phyloP scores from a whole-genome alignment of 2,113 vertebrate species.

The Smithornis capensis region DNA sequence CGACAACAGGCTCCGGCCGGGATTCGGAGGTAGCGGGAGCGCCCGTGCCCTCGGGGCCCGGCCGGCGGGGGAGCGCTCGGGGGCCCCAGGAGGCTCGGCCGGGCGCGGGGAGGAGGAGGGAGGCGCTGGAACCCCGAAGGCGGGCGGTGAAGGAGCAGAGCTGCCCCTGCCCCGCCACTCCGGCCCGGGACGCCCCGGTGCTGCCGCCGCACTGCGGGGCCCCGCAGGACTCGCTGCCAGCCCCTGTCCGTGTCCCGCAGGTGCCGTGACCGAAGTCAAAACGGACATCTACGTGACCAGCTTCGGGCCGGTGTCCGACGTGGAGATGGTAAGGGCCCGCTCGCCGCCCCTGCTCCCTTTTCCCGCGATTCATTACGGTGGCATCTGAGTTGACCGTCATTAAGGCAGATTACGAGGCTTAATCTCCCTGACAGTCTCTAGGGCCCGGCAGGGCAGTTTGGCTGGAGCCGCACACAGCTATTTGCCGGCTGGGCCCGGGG shows the following conservation, averaged over 20 bases:
- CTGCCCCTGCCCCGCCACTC: not conserved
- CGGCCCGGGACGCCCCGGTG: not conserved
- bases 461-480: not conserved
- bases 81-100: too few species aligned
- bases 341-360: not conserved
- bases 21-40: slow-evolving; percentile 85
- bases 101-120: too few species aligned
- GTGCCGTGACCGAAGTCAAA: slow-evolving; percentile 92
- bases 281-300: slow-evolving; percentile 95
- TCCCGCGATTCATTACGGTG: slow-evolving; percentile 72
- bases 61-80: not conserved
- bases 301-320: slow-evolving; percentile 93
- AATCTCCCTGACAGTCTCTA: slow-evolving; percentile 80
- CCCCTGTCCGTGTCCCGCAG: slow-evolving; percentile 59
- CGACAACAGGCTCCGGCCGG: slow-evolving; percentile 91
- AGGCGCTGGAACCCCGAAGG: not conserved
- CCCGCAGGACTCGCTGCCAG: not conserved
- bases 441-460: slow-evolving; percentile 39
- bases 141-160: not conserved
- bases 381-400: slow-evolving; percentile 79
- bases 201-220: too few species aligned
- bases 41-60: not conserved
- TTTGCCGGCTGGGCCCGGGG: not conserved
- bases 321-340: slow-evolving; percentile 87
- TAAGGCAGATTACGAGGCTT: slow-evolving; percentile 81